Percentiles rank a stretch among this genome's conserved stretches.
These are phyloP conservation scores for Hippocampus mohnikei DNA, from an alignment of 2,113 vertebrate genomes.

Conservation along the genomic window DNA sequence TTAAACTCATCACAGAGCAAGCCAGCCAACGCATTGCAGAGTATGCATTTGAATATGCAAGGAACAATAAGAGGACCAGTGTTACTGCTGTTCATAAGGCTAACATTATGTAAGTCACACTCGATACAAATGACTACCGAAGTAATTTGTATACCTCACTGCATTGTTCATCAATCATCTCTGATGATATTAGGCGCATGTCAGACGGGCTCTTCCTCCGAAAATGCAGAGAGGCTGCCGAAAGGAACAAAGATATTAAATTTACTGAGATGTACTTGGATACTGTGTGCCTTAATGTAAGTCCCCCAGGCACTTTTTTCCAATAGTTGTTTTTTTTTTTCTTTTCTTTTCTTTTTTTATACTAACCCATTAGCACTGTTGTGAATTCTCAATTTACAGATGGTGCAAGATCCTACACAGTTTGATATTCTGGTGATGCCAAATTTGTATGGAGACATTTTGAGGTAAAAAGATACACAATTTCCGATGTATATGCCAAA, in stretches of 20 bases:
- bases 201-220: conserved; percentile 93
- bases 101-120: conserved; percentile 87
- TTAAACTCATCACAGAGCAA: conserved; percentile 92
- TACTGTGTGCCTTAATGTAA: conserved; percentile 94
- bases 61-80: conserved; percentile 86
- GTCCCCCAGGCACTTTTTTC: conserved; percentile 34
- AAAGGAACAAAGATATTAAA: conserved; percentile 93
- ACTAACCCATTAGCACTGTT: background rate
- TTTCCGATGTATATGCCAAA: background rate
- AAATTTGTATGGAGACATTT: conserved; percentile 93
- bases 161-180: conserved; percentile 9
- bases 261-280: conserved; percentile 98
- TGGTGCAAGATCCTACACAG: conserved; percentile 93
- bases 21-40: conserved; percentile 91
- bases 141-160: background rate
- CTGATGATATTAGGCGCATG: conserved; percentile 81
- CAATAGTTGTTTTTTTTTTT: background rate
- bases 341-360: background rate
- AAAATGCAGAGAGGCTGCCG: conserved; percentile 92
- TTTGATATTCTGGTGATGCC: conserved; percentile 98
- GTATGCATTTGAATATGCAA: conserved; percentile 93
- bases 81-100: conserved; percentile 97
- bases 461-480: conserved; percentile 74
- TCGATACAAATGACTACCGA: background rate
- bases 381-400: conserved; percentile 67